Evolutionary conservation across 2,797 vertebrate genomes (phyloP), one percentile per base, ranked within the genome.

Genomic region (Mus caroli): DNA sequence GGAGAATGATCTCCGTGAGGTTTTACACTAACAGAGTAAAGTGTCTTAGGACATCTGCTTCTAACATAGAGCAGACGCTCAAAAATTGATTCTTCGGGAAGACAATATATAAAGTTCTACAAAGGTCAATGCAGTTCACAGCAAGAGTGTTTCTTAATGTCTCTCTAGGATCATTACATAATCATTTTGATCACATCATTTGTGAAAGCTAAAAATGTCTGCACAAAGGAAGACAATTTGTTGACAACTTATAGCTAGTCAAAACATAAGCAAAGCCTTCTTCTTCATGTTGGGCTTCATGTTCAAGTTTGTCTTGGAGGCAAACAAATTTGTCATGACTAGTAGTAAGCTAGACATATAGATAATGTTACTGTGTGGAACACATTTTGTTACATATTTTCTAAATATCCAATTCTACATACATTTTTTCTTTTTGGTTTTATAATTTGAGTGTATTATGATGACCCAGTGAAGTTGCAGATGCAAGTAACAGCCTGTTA

Each of bases 51-150:
- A 28, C 75, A 43, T 93, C 7, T 19, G 26, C 69, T 92, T 43
- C 43, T 43, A 43, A 43, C 43, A 43, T 43, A 43, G 43, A 43
- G 43, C 43, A 43, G 43, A 43, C 3, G 43, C 43, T 43, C 87
- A 92, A 76, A 28, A 96, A 95, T 75, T 96, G 90, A 97, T 93
- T 93, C 50, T 71, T 93, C 19, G 67, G 73, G 94, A 96, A 91
- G 56, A 71, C 71, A 93, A 52, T 94, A 54, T 96, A 94, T 73
- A 92, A 90, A 91, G 83, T 94, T 97, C 62, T 80, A 90, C 92
- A 95, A 97, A 97, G 83, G 93, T 88, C 90, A 95, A 91, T 7
- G 52, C 31, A 75, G 62, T 96, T 96, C 90, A 96, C 95, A 69
- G 91, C 54, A 94, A 80, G 58, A 28, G 94, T 95, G 34, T 91